phyloP scores from a whole-genome alignment of 2,888 invertebrate species.

The Liposcelis brunnea region DNA sequence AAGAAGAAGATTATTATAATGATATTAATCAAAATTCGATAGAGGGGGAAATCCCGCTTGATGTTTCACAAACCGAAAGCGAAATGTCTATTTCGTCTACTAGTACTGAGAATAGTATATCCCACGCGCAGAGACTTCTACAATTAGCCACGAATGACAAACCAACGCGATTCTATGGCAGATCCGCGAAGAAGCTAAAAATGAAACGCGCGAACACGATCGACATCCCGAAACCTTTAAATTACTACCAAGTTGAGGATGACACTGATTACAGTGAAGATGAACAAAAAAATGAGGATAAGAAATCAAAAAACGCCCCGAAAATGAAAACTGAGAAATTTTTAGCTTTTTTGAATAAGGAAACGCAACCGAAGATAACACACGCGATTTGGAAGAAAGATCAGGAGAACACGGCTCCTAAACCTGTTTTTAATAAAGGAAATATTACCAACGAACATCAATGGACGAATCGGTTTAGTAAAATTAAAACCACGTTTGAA shows the following conservation, averaged over 20 bases:
- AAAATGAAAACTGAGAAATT: slow-evolving; percentile 67
- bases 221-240: slow-evolving; percentile 60
- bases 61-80: background rate
- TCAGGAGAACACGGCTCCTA: slow-evolving; percentile 20
- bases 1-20: background rate
- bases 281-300: slow-evolving; percentile 34
- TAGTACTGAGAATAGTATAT: slow-evolving; percentile 4
- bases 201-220: slow-evolving; percentile 82
- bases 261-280: slow-evolving; percentile 26
- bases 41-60: background rate
- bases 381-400: slow-evolving; percentile 21
- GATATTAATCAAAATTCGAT: background rate
- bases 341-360: slow-evolving; percentile 61
- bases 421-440: no score
- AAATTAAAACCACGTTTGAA: slow-evolving; percentile 69
- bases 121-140: slow-evolving; percentile 18
- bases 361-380: slow-evolving; percentile 33
- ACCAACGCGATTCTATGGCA: slow-evolving; percentile 13
- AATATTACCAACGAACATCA: slow-evolving; percentile 33
- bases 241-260: slow-evolving; percentile 22
- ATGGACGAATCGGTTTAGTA: slow-evolving; percentile 70
- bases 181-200: slow-evolving; percentile 45
- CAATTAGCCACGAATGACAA: slow-evolving; percentile 19
- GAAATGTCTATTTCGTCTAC: slow-evolving; percentile 6
- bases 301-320: slow-evolving; percentile 33